A percentile compares a stretch with the other conserved stretches of the same genome.
phyloP scores from a whole-genome alignment of 2,113 vertebrate species.

The Willisornis vidua region DNA sequence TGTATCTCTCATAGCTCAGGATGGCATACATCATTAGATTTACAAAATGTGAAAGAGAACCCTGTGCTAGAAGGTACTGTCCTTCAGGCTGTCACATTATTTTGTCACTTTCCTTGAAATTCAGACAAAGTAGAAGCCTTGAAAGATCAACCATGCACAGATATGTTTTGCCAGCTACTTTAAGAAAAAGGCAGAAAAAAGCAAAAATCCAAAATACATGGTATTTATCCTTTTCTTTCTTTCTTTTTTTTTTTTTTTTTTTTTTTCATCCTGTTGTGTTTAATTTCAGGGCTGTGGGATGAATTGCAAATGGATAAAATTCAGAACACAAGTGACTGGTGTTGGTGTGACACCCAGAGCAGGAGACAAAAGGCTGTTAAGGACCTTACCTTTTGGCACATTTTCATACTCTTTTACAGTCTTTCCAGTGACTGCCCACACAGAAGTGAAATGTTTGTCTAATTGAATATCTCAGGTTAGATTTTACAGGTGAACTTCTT shows the following conservation, averaged over 20 bases:
- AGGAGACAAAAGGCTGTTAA: not conserved
- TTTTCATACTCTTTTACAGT: not conserved
- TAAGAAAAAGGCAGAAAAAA: not conserved
- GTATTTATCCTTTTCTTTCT: not conserved
- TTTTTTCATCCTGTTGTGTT: not conserved
- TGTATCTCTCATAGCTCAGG: not conserved
- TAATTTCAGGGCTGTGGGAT: not conserved
- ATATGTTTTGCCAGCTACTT: not conserved
- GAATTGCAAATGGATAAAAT: not conserved
- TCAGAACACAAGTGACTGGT: not conserved
- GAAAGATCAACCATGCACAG: not conserved
- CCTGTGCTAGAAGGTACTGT: not conserved
- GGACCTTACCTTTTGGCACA: not conserved
- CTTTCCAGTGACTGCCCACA: not conserved
- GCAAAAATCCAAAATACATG: not conserved
- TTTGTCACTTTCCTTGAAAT: constrained; percentile 8
- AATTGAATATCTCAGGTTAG: not conserved
- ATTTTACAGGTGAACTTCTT: not conserved
- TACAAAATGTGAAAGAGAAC: not conserved
- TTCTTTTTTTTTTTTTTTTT: too few species aligned
- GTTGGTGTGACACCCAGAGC: not conserved
- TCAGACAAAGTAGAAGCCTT: constrained; percentile 8
- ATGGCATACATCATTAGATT: not conserved
- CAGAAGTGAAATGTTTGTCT: not conserved
- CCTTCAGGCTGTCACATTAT: not conserved